Percentiles rank a stretch among this genome's conserved stretches.
Conservation (phyloP, 2,113 vertebrate species). For the Chunga burmeisteri region DNA sequence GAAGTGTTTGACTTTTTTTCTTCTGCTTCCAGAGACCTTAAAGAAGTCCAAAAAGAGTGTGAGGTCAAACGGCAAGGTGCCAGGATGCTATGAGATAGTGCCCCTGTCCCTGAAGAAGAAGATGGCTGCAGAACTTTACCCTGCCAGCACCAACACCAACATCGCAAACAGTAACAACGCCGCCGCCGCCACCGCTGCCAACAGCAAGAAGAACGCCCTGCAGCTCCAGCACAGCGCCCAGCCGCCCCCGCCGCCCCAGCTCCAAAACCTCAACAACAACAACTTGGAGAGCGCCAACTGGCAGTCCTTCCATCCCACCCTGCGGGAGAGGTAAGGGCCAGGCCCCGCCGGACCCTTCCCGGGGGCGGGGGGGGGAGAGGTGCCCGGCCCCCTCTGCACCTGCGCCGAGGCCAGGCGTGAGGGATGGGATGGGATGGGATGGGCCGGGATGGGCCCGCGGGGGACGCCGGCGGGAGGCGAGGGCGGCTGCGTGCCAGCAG, state of each 20-base stretch:
- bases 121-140: constrained; percentile 93
- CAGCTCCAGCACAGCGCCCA: constrained; percentile 75
- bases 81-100: constrained; percentile 83
- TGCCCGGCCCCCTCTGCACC: background rate
- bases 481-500: background rate
- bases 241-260: constrained; percentile 76
- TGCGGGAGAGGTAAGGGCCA: constrained; percentile 88
- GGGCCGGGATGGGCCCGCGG: background rate
- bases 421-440: background rate
- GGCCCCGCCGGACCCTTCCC: background rate
- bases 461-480: background rate
- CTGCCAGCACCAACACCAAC: constrained; percentile 78
- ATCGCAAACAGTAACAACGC: constrained; percentile 78
- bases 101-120: constrained; percentile 83
- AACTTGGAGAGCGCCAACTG: constrained; percentile 87
- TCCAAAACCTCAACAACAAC: constrained; percentile 90
- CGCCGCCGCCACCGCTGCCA: constrained; percentile 71
- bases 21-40: constrained; percentile 90
- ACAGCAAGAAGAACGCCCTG: constrained; percentile 77
- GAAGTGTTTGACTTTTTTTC: constrained; percentile 90
- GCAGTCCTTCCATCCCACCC: constrained; percentile 90
- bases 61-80: constrained; percentile 74
- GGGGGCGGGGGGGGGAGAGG: background rate
- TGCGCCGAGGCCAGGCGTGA: background rate
- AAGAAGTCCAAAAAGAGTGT: constrained; percentile 86